Conservation (phyloP, 2,797 vertebrate species). For the Varecia variegata region DNA sequence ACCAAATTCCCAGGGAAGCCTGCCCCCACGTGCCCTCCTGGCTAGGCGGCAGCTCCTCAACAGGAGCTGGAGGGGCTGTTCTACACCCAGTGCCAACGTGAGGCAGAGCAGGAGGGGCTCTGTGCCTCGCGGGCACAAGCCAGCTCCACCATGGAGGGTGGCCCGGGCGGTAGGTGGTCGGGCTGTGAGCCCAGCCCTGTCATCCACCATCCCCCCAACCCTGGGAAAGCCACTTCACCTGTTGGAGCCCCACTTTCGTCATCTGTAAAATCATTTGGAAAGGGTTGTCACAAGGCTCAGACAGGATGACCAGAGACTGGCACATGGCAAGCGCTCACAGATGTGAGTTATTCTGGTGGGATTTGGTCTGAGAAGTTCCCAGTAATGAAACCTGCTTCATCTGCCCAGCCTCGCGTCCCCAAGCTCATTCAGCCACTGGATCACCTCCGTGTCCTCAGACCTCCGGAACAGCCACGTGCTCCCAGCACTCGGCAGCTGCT, state of each 20-base stretch:
- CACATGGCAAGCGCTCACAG: not conserved
- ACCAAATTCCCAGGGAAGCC: not conserved
- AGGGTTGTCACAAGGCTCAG: not conserved
- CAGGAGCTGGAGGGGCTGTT: not conserved
- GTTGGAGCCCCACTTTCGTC: not conserved
- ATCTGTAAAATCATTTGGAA: not conserved
- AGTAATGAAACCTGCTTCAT: not conserved
- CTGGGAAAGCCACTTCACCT: not conserved
- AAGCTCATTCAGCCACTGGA: fast-evolving
- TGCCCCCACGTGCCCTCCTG: not conserved
- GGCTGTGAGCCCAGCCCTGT: not conserved
- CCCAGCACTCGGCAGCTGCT: not conserved
- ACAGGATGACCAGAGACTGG: not conserved
- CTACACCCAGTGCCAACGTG: fast-evolving
- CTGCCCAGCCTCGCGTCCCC: not conserved
- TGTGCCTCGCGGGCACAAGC: not conserved
- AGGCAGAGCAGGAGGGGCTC: not conserved
- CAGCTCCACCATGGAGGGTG: too few relatives aligned
- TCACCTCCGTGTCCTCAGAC: not conserved
- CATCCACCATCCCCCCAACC: not conserved
- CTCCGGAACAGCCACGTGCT: not conserved
- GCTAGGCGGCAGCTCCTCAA: fast-evolving
- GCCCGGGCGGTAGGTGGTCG: not conserved
- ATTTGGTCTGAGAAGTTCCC: not conserved
- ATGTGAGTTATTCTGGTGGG: not conserved